Conservation (phyloP, 2,797 vertebrate species). For the Novumbra hubbsi region DNA sequence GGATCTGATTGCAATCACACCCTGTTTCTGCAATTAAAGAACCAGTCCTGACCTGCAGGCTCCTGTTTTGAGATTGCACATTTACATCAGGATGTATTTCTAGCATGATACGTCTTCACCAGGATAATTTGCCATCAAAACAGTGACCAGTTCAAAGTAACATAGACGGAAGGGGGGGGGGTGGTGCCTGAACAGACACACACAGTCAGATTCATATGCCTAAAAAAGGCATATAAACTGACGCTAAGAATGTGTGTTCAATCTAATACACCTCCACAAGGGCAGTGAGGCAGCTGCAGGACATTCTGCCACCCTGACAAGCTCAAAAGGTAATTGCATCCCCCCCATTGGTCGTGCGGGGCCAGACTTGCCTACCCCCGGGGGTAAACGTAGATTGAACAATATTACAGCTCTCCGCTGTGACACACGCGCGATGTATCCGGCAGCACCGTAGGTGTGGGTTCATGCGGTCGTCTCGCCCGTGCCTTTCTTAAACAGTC, state of each 20-base stretch:
- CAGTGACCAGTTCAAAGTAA: too few relatives aligned
- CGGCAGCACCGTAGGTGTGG: background rate
- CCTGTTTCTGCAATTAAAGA: background rate
- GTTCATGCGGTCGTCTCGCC: background rate
- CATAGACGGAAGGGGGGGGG: background rate
- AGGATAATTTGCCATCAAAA: too few relatives aligned
- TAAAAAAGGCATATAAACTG: background rate
- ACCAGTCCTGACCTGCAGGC: background rate
- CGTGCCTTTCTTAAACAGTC: background rate
- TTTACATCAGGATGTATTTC: too few relatives aligned
- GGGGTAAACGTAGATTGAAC: background rate
- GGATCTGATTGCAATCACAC: too few relatives aligned
- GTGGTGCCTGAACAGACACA: too few relatives aligned
- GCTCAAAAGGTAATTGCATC: background rate
- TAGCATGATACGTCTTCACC: too few relatives aligned
- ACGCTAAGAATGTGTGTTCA: background rate
- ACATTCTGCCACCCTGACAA: background rate
- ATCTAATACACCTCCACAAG: background rate
- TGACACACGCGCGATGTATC: too few relatives aligned
- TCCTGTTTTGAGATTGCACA: background rate
- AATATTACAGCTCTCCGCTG: background rate
- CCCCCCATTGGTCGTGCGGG: background rate
- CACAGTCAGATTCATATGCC: too few relatives aligned
- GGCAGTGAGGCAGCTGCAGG: background rate
- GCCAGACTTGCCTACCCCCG: background rate